phyloP scores from a whole-genome alignment of 2,113 vertebrate genomes.

The Otis tarda region DNA sequence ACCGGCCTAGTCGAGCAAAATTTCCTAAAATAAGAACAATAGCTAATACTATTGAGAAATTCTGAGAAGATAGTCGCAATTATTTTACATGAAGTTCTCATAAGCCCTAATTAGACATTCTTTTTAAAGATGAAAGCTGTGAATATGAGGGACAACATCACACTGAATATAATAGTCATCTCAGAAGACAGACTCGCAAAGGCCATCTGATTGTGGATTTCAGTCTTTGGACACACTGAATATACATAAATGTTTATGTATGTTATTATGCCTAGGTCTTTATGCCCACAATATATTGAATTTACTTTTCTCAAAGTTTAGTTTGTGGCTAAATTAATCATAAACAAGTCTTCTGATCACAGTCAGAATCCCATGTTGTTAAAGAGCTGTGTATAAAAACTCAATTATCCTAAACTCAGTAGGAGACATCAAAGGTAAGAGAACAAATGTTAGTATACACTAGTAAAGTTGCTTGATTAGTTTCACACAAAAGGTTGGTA shows the following conservation, averaged over 20 bases:
- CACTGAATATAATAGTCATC: not conserved
- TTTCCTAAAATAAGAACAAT: not conserved
- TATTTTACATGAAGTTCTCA: not conserved
- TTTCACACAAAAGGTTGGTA: not conserved
- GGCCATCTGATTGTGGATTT: not conserved
- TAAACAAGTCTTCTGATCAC: not conserved
- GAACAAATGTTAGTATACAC: not conserved
- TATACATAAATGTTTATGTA: not conserved
- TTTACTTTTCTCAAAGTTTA: not conserved
- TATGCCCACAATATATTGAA: not conserved
- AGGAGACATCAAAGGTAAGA: not conserved
- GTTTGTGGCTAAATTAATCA: not conserved
- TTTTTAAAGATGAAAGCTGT: not conserved
- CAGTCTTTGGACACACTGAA: not conserved
- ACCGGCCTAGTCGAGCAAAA: not conserved
- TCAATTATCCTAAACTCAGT: not conserved
- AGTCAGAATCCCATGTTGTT: not conserved
- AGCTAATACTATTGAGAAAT: not conserved
- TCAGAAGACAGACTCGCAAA: not conserved
- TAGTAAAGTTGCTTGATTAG: not conserved
- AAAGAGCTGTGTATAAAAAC: not conserved
- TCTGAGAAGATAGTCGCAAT: not conserved
- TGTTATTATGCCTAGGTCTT: not conserved
- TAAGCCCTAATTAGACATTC: fast-evolving
- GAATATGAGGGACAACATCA: not conserved